A percentile compares a stretch with the other conserved stretches of the same genome.
phyloP scores from a whole-genome alignment of 2,113 vertebrate genomes.

The Silurus asotus region DNA sequence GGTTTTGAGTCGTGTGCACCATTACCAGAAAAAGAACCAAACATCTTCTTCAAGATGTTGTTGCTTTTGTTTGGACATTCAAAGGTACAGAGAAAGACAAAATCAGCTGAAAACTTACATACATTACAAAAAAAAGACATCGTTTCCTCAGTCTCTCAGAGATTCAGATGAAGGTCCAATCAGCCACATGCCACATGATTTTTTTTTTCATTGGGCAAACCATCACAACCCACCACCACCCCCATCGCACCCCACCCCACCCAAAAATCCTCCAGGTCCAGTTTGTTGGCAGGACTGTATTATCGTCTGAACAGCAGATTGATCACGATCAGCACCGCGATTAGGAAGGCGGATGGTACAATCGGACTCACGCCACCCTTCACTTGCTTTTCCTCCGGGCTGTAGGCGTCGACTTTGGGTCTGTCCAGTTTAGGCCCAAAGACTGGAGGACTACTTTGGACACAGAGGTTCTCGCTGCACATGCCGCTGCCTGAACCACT shows the following conservation, averaged over 20 bases:
- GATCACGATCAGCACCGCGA: conserved; percentile 69
- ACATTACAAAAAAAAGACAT: conserved; percentile 41
- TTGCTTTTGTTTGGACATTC: conserved; percentile 44
- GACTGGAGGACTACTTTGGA: conserved; percentile 56
- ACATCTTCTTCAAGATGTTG: background rate
- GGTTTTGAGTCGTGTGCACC: conserved; percentile 23
- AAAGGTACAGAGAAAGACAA: conserved; percentile 45
- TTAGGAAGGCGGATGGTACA: conserved; percentile 59
- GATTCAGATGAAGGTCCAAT: conserved; percentile 38
- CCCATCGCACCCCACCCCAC: background rate
- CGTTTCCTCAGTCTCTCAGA: conserved; percentile 33
- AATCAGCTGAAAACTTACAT: conserved; percentile 33
- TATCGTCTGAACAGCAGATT: conserved; percentile 80
- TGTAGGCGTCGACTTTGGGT: conserved; percentile 74
- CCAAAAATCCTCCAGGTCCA: conserved; percentile 27
- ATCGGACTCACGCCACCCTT: conserved; percentile 53
- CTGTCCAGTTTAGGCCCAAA: conserved; percentile 66
- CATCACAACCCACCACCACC: background rate
- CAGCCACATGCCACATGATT: background rate
- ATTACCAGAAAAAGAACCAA: conserved; percentile 36
- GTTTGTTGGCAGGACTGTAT: conserved; percentile 57
- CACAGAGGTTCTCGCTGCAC: conserved; percentile 78
- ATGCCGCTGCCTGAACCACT: conserved; percentile 91
- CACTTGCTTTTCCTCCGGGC: conserved; percentile 76
- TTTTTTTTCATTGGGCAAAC: conserved; percentile 44